Evolutionary conservation across 2,113 vertebrate species (phyloP).

Genomic region (Ailurus styani): DNA sequence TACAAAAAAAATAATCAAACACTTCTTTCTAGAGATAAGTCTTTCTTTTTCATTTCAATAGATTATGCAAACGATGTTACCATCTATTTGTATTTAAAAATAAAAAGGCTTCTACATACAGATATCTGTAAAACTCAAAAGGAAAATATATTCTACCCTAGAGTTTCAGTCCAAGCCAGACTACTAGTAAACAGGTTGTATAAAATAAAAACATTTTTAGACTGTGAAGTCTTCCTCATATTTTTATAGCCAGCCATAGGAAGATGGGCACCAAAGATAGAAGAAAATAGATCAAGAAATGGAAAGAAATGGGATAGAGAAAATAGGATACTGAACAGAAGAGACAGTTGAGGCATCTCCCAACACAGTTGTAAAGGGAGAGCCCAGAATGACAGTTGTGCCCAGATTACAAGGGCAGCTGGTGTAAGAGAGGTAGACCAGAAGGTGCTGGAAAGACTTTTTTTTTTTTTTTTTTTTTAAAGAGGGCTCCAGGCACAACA

Average conservation of each 20-base stretch:
- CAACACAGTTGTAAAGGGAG: rapidly evolving
- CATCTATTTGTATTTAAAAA: neutral
- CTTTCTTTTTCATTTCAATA: neutral
- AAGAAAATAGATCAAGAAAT: neutral
- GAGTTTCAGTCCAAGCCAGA: neutral
- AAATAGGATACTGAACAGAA: neutral
- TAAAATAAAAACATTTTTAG: neutral
- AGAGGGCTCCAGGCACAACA: neutral
- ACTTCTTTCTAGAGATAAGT: neutral
- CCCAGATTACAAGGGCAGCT: no score
- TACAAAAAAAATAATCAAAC: neutral
- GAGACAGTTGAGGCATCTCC: neutral
- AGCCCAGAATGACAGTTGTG: neutral
- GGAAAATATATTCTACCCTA: neutral
- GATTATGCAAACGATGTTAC: neutral
- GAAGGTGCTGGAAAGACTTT: neutral
- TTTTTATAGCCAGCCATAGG: neutral
- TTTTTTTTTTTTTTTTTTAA: neutral
- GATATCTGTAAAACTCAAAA: neutral
- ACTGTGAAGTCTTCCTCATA: no score
- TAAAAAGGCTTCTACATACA: neutral
- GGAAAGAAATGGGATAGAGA: neutral
- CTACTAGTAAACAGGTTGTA: neutral
- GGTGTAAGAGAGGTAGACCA: neutral
- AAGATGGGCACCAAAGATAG: neutral